Base-by-base conservation (phyloP, 1,140 invertebrate species). In the Orchestia grillus region DNA sequence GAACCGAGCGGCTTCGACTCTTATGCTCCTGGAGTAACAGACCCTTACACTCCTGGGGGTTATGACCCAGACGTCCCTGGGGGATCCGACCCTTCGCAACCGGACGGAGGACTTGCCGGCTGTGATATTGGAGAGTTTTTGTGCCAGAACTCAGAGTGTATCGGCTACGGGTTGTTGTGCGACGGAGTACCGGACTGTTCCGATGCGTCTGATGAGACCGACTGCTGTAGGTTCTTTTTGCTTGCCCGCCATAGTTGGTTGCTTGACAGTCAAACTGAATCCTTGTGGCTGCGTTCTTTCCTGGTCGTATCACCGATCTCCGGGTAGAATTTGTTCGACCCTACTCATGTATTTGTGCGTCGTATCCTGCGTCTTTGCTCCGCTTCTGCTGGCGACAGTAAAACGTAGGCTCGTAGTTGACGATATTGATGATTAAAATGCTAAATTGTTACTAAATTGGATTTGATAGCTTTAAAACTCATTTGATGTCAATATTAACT, bases 121-220 rank as follows among this genome's bases (percentile, higher is more conserved):
- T 97, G 97, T 96, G 0, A 23, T 36, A 23, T 87, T 28, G 91
- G 97, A 53, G 57, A 97, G 96, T 97, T 97, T 96, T 96, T 97
- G 95, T 97, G 97, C 96, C 95, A 53, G 40, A 96, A 97, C 96
- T 96, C 96, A 28, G 45, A 96, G 41, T 97, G 97, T 97, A 97
- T 97, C 45, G 96, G 96, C 40, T 94, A 95, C 47, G 87, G 88
- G 0, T 96, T 96, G 47, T 62, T 87, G 19, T 97, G 97, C 97
- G 97, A 97, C 96, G 97, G 97, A 41, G 96, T 97, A 42, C 90
- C 96, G 40, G 97, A 97, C 96, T 97, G 97, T 97, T 95, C 90
- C 36, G 97, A 97, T 97, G 97, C 97, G 4, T 97, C 97, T 95
- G 97, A 97, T 97, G 97, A 97, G 94, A 16, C 47, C 44, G 44